A percentile compares a stretch with the other conserved stretches of the same genome.
Evolutionary conservation across 2,888 invertebrate species (phyloP).

Genomic region (Syritta pipiens): DNA sequence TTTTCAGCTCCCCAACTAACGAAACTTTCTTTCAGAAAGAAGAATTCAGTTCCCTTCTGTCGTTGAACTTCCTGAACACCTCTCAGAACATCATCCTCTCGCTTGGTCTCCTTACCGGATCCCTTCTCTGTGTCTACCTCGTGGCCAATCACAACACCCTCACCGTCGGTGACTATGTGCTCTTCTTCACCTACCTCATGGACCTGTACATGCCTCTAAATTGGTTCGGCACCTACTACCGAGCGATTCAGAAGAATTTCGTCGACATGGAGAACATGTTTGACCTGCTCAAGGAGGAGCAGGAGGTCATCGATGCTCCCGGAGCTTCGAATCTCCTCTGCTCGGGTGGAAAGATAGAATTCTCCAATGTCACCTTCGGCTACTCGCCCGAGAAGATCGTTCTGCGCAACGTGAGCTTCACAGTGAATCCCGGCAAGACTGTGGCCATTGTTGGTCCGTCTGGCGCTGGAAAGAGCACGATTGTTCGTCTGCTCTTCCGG

Average conservation of each 20-base stretch:
- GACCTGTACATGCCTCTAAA: slow-evolving; percentile 97
- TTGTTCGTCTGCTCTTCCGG: slow-evolving; percentile 95
- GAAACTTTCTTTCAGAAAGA: slow-evolving; percentile 82
- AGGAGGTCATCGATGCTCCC: slow-evolving; percentile 91
- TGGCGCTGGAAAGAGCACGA: slow-evolving; percentile 97
- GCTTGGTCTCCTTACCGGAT: slow-evolving; percentile 90
- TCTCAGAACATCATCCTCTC: slow-evolving; percentile 95
- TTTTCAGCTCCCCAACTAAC: background rate
- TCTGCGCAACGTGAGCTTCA: slow-evolving; percentile 88
- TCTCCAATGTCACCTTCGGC: slow-evolving; percentile 93
- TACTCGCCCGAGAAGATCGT: slow-evolving; percentile 90
- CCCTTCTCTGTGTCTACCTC: slow-evolving; percentile 92
- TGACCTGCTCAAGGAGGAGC: slow-evolving; percentile 91
- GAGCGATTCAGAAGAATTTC: slow-evolving; percentile 98
- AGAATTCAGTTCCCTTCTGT: slow-evolving; percentile 93
- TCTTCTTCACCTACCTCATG: slow-evolving; percentile 96
- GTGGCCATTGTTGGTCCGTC: slow-evolving; percentile 93
- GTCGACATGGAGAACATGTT: slow-evolving; percentile 99
- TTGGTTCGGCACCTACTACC: slow-evolving; percentile 99
- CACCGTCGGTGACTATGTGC: slow-evolving; percentile 96
- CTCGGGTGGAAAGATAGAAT: slow-evolving; percentile 88
- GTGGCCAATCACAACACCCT: slow-evolving; percentile 86
- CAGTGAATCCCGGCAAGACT: slow-evolving; percentile 90
- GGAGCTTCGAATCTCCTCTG: slow-evolving; percentile 85
- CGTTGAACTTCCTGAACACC: slow-evolving; percentile 93